phyloP scores from a whole-genome alignment of 2,888 invertebrate genomes.

The Thumatha senex region DNA sequence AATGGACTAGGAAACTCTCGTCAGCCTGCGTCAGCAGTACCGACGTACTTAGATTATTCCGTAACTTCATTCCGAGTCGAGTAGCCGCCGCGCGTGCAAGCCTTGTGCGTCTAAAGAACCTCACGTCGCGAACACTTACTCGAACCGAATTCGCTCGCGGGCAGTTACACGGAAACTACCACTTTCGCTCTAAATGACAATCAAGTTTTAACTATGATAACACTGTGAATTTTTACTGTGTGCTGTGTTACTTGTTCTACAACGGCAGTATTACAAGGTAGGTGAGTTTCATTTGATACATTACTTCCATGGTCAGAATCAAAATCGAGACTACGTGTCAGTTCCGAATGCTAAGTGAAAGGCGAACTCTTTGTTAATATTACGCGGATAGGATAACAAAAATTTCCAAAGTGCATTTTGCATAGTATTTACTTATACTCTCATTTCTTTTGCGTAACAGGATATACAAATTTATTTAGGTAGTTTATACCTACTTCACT shows the following conservation, averaged over 20 bases:
- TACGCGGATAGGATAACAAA: slow-evolving; percentile 61
- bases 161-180: slow-evolving; percentile 59
- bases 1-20: slow-evolving; percentile 23
- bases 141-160: slow-evolving; percentile 39
- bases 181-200: slow-evolving; percentile 60
- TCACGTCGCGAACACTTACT: slow-evolving; percentile 51
- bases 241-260: slow-evolving; percentile 44
- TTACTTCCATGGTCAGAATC: slow-evolving; percentile 49
- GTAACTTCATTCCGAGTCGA: slow-evolving; percentile 54
- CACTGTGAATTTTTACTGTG: slow-evolving; percentile 63
- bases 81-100: slow-evolving; percentile 62
- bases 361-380: slow-evolving; percentile 75
- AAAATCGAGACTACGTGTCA: slow-evolving; percentile 78
- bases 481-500: too few relatives aligned
- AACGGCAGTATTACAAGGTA: slow-evolving; percentile 58
- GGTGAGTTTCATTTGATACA: slow-evolving; percentile 50
- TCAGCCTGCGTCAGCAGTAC: slow-evolving; percentile 23
- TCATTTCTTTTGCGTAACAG: slow-evolving; percentile 24
- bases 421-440: slow-evolving; percentile 8
- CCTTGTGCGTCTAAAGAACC: slow-evolving; percentile 41
- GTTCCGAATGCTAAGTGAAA: slow-evolving; percentile 77
- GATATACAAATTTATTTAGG: slow-evolving; percentile 9
- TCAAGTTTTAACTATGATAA: slow-evolving; percentile 56
- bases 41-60: slow-evolving; percentile 30
- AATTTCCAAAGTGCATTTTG: slow-evolving; percentile 43